These are phyloP conservation scores for Oreotragus oreotragus DNA, from an alignment of 2,113 vertebrate species.

Conservation along the genomic window DNA sequence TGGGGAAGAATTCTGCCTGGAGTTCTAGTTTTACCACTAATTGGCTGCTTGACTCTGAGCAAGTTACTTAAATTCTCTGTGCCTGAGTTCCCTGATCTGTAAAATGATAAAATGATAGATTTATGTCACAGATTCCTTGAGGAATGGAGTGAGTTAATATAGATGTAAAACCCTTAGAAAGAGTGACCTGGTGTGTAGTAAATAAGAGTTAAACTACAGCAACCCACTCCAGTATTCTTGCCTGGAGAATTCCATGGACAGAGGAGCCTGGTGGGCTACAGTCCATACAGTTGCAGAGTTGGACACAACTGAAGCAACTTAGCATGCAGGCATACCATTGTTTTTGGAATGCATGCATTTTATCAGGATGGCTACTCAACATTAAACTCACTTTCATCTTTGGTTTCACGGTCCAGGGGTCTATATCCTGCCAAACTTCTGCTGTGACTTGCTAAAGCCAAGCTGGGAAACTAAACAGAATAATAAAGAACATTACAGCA, in stretches of 20 bases:
- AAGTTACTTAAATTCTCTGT: neutral
- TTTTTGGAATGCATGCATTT: neutral
- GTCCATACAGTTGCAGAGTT: neutral
- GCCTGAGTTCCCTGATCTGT: neutral
- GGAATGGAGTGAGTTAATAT: neutral
- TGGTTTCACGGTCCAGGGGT: neutral
- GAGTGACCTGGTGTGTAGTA: neutral
- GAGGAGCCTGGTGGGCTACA: neutral
- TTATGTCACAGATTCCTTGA: neutral
- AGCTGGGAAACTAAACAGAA: neutral
- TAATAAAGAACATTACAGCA: neutral
- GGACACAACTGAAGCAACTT: neutral
- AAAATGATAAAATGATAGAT: neutral
- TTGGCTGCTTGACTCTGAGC: neutral
- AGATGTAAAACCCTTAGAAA: neutral
- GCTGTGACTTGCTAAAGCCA: neutral
- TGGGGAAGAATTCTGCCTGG: neutral
- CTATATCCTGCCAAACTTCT: neutral
- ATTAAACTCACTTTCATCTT: neutral
- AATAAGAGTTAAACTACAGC: neutral
- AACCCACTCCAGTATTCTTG: neutral
- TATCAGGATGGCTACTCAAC: neutral
- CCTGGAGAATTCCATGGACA: neutral
- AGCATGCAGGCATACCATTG: neutral
- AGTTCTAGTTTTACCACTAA: neutral